A percentile compares a stretch with the other conserved stretches of the same genome.
Evolutionary conservation across 2,888 invertebrate species (phyloP).

Genomic region (Vandiemenella viatica): DNA sequence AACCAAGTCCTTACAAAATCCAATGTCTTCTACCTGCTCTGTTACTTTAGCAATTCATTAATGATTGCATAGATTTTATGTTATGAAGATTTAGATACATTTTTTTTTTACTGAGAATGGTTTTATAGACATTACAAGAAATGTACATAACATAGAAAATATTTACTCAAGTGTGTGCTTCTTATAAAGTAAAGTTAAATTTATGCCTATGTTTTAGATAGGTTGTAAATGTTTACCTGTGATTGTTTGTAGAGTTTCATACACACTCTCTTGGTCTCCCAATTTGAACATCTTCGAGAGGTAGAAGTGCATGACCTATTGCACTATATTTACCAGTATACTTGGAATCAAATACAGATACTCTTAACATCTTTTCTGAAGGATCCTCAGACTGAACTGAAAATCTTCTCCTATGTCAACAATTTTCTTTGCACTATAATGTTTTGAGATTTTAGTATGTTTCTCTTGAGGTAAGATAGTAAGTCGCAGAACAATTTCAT

Average conservation of each 20-base stretch:
- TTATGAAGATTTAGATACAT: too few species aligned
- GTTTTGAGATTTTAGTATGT: conserved; percentile 14
- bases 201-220: too few species aligned
- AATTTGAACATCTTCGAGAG: conserved; percentile 18
- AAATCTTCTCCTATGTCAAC: conserved; percentile 22
- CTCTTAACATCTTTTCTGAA: conserved; percentile 19
- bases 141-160: too few species aligned
- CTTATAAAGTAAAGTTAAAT: too few species aligned
- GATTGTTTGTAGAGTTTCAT: conserved; percentile 20
- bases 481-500: conserved; percentile 21
- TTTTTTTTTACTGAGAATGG: too few species aligned
- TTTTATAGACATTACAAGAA: too few species aligned
- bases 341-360: conserved; percentile 23
- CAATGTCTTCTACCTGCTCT: too few species aligned
- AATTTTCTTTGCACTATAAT: conserved; percentile 17
- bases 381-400: conserved; percentile 20
- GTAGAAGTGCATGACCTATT: conserved; percentile 23
- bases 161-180: too few species aligned
- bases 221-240: conserved; percentile 17
- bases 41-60: too few species aligned
- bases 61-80: too few species aligned
- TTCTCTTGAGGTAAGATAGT: conserved; percentile 21
- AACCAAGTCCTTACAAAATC: too few species aligned
- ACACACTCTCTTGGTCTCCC: conserved; percentile 13
- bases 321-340: conserved; percentile 23